These are phyloP conservation scores for Saccopteryx bilineata DNA, from an alignment of 2,113 vertebrate species.

Conservation along the genomic window DNA sequence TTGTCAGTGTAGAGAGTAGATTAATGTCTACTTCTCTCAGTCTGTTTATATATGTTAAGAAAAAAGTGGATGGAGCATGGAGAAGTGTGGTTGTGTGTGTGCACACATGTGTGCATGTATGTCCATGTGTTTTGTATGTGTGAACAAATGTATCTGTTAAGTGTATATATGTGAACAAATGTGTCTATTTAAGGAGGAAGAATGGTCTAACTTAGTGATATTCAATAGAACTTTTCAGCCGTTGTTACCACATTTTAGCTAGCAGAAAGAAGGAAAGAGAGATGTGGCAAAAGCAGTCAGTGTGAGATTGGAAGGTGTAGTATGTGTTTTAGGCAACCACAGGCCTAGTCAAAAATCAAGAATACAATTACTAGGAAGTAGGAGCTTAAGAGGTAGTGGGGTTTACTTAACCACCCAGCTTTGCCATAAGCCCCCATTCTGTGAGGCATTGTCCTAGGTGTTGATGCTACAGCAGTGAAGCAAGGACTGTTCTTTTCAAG, in stretches of 20 bases:
- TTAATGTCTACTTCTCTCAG: background rate
- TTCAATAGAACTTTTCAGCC: background rate
- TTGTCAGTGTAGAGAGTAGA: background rate
- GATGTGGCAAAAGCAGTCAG: background rate
- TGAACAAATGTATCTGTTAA: background rate
- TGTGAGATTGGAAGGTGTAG: background rate
- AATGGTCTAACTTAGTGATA: background rate
- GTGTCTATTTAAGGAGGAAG: background rate
- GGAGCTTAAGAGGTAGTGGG: background rate
- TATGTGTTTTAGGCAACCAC: background rate
- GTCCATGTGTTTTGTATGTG: accelerated
- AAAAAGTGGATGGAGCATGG: background rate
- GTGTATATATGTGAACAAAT: accelerated
- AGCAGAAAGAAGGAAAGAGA: background rate
- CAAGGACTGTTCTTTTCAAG: background rate
- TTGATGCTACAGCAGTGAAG: background rate
- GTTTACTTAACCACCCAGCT: background rate
- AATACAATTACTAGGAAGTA: background rate
- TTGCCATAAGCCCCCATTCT: background rate
- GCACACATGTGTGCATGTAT: background rate
- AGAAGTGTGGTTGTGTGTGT: background rate
- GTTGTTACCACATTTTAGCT: background rate
- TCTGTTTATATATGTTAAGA: background rate
- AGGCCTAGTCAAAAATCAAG: background rate
- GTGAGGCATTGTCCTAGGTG: too few relatives aligned